Base-by-base conservation (phyloP, 2,888 invertebrate genomes). In the Embidobia sp. region DNA sequence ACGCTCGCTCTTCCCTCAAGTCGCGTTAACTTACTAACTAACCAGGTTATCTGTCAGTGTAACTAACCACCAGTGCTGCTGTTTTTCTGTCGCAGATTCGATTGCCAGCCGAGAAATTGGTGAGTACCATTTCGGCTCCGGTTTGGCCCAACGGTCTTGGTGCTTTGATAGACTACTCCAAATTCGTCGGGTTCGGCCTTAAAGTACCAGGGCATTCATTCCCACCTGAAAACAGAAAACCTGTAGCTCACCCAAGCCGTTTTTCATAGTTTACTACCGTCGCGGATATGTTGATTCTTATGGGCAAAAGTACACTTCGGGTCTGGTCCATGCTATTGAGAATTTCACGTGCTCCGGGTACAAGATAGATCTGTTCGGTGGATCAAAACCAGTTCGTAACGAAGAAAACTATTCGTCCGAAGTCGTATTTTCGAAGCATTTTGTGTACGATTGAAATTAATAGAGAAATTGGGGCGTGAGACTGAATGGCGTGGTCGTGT, bases 141-240 rank as follows among this genome's bases (percentile, higher is more conserved):
- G 66, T 69, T 75, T 53, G 53, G 46, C 51, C 44, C 46, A 66
- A 78, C 80, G 86, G 79, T 88, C 84, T 88, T 89, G 86, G 89
- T 89, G 88, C 86, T 85, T 86, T 85, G 88, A 88, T 89, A 87
- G 89, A 89, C 85, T 88, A 88, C 80, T 84, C 85, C 79, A 88
- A 88, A 88, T 85, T 73, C 19, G 19, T 77, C 74, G 46, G 42
- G 31, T 76, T 51, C 57, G 44, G 59, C 33, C 63, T 29, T 29
- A 8, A 57, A 40, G 66, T 59, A 75, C 66, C 67, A 67, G 53
- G 67, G 26, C 75, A 61, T 75, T 61, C 75, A 75, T 55, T 67
- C 67, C 75, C 55, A 67, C 44, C 10, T 35, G 49, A 18, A 5
- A 42, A 55, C 13, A 22, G 5, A n/a, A n/a, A n/a, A n/a, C n/a